Conservation (phyloP, 2,113 vertebrate genomes). For the Siniperca knerii region DNA sequence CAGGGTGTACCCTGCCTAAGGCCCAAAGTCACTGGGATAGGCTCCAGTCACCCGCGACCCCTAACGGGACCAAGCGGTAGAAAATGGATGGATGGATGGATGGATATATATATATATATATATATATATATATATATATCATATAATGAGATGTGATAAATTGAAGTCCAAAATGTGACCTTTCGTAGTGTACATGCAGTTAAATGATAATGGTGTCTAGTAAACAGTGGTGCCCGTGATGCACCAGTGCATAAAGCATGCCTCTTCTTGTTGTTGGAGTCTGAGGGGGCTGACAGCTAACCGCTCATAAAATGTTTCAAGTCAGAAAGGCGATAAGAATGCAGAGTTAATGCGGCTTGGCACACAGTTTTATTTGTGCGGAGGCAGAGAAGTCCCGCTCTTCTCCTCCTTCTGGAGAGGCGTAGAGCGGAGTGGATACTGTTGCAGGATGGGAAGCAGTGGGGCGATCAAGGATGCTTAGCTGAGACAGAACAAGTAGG, state of each 20-base stretch:
- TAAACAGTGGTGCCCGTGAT: conserved; percentile 54
- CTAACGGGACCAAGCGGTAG: too few relatives aligned
- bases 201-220: conserved; percentile 59
- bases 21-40: too few relatives aligned
- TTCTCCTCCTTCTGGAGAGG: conserved; percentile 15
- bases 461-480: conserved; percentile 1
- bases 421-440: conserved; percentile 47
- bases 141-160: conserved; percentile 55
- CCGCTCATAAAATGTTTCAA: conserved; percentile 78
- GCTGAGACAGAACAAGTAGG: conserved; percentile 12
- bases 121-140: conserved; percentile 39
- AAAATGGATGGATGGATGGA: too few relatives aligned
- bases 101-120: too few relatives aligned
- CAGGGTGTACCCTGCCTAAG: too few relatives aligned
- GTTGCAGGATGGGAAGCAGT: conserved; percentile 38
- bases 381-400: conserved; percentile 52
- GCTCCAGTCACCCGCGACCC: too few relatives aligned
- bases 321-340: conserved; percentile 74
- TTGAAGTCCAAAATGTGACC: conserved; percentile 60
- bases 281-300: conserved; percentile 55
- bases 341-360: conserved; percentile 75
- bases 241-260: conserved; percentile 71
- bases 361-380: conserved; percentile 75
- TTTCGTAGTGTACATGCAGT: conserved; percentile 57
- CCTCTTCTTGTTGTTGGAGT: conserved; percentile 55